Evolutionary conservation across 1,140 invertebrate genomes (phyloP).

Genomic region (Gyrodactylus salaris): DNA sequence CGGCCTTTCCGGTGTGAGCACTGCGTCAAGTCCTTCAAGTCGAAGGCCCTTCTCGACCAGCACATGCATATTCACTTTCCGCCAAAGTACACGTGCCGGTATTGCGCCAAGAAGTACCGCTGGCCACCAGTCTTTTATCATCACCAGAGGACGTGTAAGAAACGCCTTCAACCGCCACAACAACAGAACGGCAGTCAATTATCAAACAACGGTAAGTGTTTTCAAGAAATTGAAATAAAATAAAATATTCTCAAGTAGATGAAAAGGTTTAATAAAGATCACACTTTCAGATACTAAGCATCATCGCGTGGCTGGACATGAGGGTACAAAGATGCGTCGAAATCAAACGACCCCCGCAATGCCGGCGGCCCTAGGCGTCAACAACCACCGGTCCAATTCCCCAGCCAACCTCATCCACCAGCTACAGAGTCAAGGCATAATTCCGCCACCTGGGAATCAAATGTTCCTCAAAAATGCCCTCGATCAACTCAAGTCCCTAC

Average conservation of each 20-base stretch:
- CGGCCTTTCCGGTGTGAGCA: neutral
- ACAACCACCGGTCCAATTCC: neutral
- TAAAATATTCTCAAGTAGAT: no score
- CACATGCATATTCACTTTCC: constrained; percentile 7
- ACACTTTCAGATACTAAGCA: no score
- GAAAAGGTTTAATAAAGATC: no score
- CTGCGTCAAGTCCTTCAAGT: constrained; percentile 4
- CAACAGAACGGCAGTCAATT: neutral
- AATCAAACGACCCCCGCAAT: no score
- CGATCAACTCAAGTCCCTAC: neutral
- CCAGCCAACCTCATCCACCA: neutral
- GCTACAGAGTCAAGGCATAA: neutral
- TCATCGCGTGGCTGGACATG: neutral
- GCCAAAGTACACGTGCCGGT: constrained; percentile 4
- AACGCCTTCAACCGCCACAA: constrained; percentile 1
- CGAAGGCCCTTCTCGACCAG: constrained; percentile 6
- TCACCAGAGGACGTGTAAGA: constrained; percentile 6
- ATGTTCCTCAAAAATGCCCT: neutral
- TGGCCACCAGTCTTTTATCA: constrained; percentile 7
- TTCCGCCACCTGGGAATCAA: neutral
- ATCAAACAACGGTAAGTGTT: neutral
- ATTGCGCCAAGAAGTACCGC: constrained; percentile 3
- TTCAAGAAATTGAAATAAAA: neutral
- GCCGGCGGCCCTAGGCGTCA: no score
- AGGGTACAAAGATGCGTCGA: neutral